Evolutionary conservation across 1,140 invertebrate species (phyloP), one percentile per base, ranked within the genome.

Genomic region (Onthophagus taurus): DNA sequence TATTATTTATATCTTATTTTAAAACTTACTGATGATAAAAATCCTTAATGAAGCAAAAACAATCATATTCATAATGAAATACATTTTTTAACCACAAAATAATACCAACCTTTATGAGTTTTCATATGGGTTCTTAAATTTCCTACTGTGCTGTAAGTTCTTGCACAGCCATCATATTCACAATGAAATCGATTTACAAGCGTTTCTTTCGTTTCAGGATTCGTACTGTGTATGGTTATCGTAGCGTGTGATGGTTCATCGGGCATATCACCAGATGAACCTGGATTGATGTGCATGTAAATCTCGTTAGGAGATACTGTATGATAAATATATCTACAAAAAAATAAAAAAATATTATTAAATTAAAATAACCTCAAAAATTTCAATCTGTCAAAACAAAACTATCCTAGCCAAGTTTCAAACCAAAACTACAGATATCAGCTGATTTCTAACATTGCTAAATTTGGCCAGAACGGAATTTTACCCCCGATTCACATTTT

Each of bases 101-200:
- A 29, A 41, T 16, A 26, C 43, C 17, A 36, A 94, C 92, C 91
- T 83, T 83, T 91, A 58, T 97, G 92, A 45, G 89, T 93, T 75
- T 95, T 95, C 74, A 92, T 81, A 68, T 97, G 93, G 38, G 91
- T 96, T 59, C 89, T 78, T 37, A 97, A 71, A 70, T 97, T 96
- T 37, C 92, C 92, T 49, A 89, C 80, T 6, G 92, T 96, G 56
- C 89, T 95, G 61, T 96, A 97, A 16, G 85, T 91, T 52, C 91
- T 72, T 47, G 74, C 70, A 68, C 93, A 97, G 1, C 86, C 89
- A 47, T 86, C 80, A 68, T 85, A 94, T 67, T 92, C 83, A 69
- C 93, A 97, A 56, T 74, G 77, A 64, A 85, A 91, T 47, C 83
- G 68, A 59, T 75, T 80, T 11, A 79, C 72, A 60, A 77, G 74